A percentile compares a stretch with the other conserved stretches of the same genome.
Evolutionary conservation across 2,113 vertebrate species (phyloP).

Genomic region (Oryzias javanicus): DNA sequence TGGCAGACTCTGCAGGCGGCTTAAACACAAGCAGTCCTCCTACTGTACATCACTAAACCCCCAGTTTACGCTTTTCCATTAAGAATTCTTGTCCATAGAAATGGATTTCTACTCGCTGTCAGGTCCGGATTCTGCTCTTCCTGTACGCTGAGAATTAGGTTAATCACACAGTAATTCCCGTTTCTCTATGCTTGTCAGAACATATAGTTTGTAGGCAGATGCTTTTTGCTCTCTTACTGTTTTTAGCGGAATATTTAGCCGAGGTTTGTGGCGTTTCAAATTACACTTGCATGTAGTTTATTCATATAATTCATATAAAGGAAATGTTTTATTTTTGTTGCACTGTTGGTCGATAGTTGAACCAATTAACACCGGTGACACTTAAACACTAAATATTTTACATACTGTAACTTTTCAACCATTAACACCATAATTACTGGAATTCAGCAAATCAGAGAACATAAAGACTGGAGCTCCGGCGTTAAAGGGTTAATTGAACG

Average conservation of each 20-base stretch:
- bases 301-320: neutral
- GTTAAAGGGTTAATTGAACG: no score
- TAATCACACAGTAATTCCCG: slow-evolving; percentile 60
- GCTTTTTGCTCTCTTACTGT: slow-evolving; percentile 9
- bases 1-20: slow-evolving; percentile 71
- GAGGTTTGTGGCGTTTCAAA: neutral
- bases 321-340: no score
- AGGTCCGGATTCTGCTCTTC: slow-evolving; percentile 59
- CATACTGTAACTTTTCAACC: no score
- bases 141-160: slow-evolving; percentile 60
- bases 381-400: no score
- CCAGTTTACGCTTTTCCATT: slow-evolving; percentile 71
- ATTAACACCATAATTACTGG: no score
- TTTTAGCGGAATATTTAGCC: neutral
- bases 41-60: slow-evolving; percentile 75
- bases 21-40: slow-evolving; percentile 72
- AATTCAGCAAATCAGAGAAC: no score
- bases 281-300: neutral
- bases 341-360: no score
- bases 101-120: slow-evolving; percentile 69
- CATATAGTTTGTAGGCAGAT: slow-evolving; percentile 26
- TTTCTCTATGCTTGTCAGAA: slow-evolving; percentile 54
- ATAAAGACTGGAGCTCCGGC: no score
- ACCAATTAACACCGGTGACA: no score
- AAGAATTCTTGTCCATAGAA: slow-evolving; percentile 70